A percentile compares a stretch with the other conserved stretches of the same genome.
These are phyloP conservation scores for Holothuria glaberrima DNA, from an alignment of 35 echinoderm and acorn worm genomes.

Conservation along the genomic window DNA sequence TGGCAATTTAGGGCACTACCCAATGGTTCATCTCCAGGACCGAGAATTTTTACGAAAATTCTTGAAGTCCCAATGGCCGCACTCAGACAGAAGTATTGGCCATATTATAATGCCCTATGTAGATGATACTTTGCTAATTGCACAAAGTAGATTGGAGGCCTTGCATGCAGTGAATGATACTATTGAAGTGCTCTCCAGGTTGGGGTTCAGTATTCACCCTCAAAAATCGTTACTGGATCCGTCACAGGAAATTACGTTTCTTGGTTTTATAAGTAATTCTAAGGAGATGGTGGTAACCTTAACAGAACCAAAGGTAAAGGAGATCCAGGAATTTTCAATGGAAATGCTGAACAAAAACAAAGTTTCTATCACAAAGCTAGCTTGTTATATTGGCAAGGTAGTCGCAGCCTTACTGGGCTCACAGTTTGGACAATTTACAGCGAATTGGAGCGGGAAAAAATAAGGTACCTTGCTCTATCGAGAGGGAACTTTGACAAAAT, in stretches of 20 bases:
- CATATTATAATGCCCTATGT: constrained; percentile 26
- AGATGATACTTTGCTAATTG: constrained; percentile 36
- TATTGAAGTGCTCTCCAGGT: constrained; percentile 5
- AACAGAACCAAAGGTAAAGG: too few relatives aligned
- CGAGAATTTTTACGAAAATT: constrained; percentile 48
- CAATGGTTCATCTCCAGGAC: constrained; percentile 27
- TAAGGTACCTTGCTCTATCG: background rate
- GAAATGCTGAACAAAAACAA: constrained; percentile 13
- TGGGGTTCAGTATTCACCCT: constrained; percentile 25
- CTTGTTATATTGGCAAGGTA: constrained; percentile 16
- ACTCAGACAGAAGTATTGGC: constrained; percentile 13
- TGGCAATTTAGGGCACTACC: constrained; percentile 57
- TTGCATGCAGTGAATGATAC: too few relatives aligned
- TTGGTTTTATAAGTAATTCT: constrained; percentile 31
- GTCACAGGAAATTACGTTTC: constrained; percentile 14
- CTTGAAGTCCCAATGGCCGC: constrained; percentile 20
- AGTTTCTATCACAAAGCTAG: background rate
- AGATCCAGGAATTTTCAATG: too few relatives aligned
- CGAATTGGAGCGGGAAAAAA: constrained; percentile 11
- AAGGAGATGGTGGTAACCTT: too few relatives aligned
- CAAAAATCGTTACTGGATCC: constrained; percentile 12
- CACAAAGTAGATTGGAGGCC: constrained; percentile 4
- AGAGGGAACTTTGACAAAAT: constrained; percentile 1
- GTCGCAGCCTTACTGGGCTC: constrained; percentile 7
- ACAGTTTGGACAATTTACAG: constrained; percentile 25